These are phyloP conservation scores for Eubucco bourcierii DNA, from an alignment of 2,113 vertebrate genomes.

Conservation along the genomic window DNA sequence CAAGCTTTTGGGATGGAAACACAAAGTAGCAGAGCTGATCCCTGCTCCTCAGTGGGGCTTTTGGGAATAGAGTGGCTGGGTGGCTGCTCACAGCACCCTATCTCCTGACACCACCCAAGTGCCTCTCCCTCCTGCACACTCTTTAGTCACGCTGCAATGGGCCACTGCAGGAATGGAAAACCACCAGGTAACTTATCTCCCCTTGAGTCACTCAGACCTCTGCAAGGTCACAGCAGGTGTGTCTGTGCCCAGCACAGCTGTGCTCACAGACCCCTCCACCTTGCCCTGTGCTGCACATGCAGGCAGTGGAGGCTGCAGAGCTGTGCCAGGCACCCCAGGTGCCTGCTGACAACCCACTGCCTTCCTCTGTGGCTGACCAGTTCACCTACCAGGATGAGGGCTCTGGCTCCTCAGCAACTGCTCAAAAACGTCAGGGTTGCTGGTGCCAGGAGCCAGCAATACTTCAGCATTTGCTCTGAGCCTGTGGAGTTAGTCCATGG, in stretches of 20 bases:
- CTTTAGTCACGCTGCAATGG: neutral
- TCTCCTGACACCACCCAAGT: accelerated
- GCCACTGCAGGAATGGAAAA: neutral
- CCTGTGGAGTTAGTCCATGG: neutral
- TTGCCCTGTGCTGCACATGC: neutral
- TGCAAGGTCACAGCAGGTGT: neutral
- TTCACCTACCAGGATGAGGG: neutral
- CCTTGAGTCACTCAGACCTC: neutral
- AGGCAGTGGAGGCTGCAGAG: neutral
- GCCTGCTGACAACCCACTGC: accelerated
- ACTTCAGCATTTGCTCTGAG: accelerated
- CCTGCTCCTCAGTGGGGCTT: neutral
- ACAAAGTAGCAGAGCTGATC: neutral
- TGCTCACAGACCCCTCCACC: neutral
- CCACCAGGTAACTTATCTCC: neutral
- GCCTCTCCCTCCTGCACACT: neutral
- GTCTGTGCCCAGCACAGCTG: neutral
- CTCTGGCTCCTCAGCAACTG: neutral
- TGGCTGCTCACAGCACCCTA: neutral
- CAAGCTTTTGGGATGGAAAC: neutral
- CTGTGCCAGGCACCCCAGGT: too few relatives aligned
- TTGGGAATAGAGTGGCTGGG: neutral
- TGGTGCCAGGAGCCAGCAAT: neutral
- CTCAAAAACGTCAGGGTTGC: neutral
- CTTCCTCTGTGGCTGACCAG: neutral